Evolutionary conservation across 2,888 invertebrate species (phyloP).

Genomic region (Deroplatys truncata): DNA sequence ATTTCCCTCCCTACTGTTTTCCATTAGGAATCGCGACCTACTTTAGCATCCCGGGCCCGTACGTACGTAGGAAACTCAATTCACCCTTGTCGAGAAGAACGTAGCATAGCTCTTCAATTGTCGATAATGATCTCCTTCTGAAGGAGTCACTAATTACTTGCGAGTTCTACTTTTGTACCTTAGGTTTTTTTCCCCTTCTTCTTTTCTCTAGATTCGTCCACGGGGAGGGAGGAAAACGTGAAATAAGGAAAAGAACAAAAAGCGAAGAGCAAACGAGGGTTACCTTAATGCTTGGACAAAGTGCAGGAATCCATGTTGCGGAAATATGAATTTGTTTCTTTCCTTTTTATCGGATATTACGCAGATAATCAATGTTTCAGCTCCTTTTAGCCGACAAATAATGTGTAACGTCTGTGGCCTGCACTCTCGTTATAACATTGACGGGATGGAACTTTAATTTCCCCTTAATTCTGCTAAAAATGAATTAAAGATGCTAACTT

Average conservation of each 20-base stretch:
- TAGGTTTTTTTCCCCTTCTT: not conserved
- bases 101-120: conserved; percentile 13
- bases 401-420: too few relatives aligned
- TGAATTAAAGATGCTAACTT: too few relatives aligned
- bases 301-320: not conserved
- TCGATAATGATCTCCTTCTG: conserved; percentile 8
- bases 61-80: not conserved
- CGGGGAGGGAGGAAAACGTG: not conserved
- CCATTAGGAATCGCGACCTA: not conserved
- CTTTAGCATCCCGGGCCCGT: not conserved
- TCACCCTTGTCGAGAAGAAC: conserved; percentile 1
- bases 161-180: not conserved
- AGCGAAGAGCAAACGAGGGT: not conserved
- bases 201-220: not conserved
- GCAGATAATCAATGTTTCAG: too few relatives aligned
- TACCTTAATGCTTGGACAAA: not conserved
- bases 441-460: too few relatives aligned
- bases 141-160: conserved; percentile 13
- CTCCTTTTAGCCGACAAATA: too few relatives aligned
- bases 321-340: not conserved
- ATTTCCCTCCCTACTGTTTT: not conserved
- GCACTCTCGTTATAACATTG: too few relatives aligned
- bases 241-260: not conserved
- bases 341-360: too few relatives aligned
- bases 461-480: too few relatives aligned